These are phyloP conservation scores for Serripes groenlandicus DNA, from an alignment of 2,888 invertebrate genomes.

Conservation along the genomic window DNA sequence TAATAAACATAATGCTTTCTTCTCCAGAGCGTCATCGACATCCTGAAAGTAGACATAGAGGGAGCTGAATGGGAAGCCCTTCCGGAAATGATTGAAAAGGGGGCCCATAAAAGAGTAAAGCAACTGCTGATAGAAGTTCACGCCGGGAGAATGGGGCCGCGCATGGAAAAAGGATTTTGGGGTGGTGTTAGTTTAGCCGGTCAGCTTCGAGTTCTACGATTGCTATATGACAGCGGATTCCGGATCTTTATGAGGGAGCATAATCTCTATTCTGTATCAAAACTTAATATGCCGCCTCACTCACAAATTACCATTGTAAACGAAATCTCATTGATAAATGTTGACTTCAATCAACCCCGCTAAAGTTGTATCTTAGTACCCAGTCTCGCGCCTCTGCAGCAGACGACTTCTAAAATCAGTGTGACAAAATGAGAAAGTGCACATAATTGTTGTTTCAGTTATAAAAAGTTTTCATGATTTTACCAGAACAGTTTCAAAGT, in stretches of 20 bases:
- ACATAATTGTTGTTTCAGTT: no score
- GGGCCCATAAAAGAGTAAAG: slow-evolving; percentile 11
- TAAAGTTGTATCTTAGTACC: not conserved
- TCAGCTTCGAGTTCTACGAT: slow-evolving; percentile 16
- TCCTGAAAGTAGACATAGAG: slow-evolving; percentile 39
- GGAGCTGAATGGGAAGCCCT: slow-evolving; percentile 32
- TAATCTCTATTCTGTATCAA: slow-evolving; percentile 20
- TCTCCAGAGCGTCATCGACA: slow-evolving; percentile 34
- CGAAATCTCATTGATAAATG: slow-evolving; percentile 18
- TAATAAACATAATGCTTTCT: no score
- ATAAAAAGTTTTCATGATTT: no score
- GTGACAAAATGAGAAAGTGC: no score
- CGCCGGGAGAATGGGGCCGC: not conserved
- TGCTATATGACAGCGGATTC: slow-evolving; percentile 15
- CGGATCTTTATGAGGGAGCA: slow-evolving; percentile 30
- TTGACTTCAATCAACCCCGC: not conserved
- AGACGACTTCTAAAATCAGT: no score
- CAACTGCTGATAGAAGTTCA: slow-evolving; percentile 36
- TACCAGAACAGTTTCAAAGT: no score
- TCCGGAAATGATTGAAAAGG: slow-evolving; percentile 11
- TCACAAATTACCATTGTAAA: slow-evolving; percentile 11
- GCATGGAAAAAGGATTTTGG: slow-evolving; percentile 6
- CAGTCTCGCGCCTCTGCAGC: no score
- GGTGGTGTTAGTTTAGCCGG: not conserved
- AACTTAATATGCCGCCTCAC: not conserved